These are phyloP conservation scores for Falco biarmicus DNA, from an alignment of 2,797 vertebrate genomes.

Conservation along the genomic window DNA sequence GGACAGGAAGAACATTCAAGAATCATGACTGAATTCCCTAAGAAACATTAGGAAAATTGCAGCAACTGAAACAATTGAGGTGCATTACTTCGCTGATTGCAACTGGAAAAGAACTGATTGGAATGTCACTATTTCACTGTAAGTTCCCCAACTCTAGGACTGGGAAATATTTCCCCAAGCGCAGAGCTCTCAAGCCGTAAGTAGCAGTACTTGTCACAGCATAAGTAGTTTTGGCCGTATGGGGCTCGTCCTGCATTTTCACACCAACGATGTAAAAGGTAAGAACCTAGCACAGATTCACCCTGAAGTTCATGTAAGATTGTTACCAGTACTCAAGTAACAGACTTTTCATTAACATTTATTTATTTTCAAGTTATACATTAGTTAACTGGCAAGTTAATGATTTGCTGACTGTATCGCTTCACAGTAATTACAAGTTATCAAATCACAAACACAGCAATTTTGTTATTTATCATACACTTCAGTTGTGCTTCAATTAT, in stretches of 20 bases:
- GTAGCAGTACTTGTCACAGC: background rate
- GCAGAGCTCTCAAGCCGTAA: background rate
- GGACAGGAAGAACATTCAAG: background rate
- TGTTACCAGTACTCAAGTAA: background rate
- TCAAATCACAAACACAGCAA: background rate
- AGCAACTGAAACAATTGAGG: background rate
- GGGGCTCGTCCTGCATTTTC: background rate
- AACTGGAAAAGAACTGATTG: background rate
- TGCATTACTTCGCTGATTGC: background rate
- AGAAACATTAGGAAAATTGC: background rate
- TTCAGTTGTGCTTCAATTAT: background rate
- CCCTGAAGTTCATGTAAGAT: background rate
- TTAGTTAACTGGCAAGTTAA: constrained; percentile 11
- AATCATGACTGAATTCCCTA: background rate
- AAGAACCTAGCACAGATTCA: background rate
- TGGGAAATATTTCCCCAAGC: background rate
- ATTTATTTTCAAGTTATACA: background rate
- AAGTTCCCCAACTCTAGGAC: background rate
- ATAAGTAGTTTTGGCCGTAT: background rate
- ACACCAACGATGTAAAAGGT: background rate
- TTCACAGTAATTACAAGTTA: background rate
- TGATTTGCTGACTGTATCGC: background rate
- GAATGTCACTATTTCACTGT: background rate
- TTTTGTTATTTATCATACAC: background rate
- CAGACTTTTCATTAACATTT: background rate